Percentiles rank a stretch among this genome's conserved stretches.
Evolutionary conservation across 2,888 invertebrate species (phyloP).

Genomic region (Lycia hirtaria): DNA sequence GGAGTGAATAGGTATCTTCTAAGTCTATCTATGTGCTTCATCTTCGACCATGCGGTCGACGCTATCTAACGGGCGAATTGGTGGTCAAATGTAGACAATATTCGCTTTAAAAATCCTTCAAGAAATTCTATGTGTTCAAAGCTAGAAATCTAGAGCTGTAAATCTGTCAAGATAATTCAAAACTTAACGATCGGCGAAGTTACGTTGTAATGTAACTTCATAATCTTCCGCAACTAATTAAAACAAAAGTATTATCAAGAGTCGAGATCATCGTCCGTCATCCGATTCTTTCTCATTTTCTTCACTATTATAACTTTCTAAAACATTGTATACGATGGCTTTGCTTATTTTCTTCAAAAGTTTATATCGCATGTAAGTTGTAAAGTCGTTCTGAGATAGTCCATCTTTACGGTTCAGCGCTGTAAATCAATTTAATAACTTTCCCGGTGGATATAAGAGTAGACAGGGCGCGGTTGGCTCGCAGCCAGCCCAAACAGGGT

Average conservation of each 20-base stretch:
- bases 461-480: slow-evolving; percentile 74
- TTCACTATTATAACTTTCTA: slow-evolving; percentile 37
- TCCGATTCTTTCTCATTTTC: slow-evolving; percentile 18
- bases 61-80: too few species aligned
- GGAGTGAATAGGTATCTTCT: too few species aligned
- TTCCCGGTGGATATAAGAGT: slow-evolving; percentile 59
- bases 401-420: slow-evolving; percentile 18
- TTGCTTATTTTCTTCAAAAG: slow-evolving; percentile 22
- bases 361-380: slow-evolving; percentile 16
- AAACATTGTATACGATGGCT: slow-evolving; percentile 12
- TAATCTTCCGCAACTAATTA: slow-evolving; percentile 35
- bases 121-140: too few species aligned
- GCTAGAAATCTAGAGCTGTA: not conserved
- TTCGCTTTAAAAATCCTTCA: too few species aligned
- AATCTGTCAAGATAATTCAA: slow-evolving; percentile 7
- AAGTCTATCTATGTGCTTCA: too few species aligned
- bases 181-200: slow-evolving; percentile 20
- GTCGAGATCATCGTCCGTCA: slow-evolving; percentile 19
- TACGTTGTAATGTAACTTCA: slow-evolving; percentile 19
- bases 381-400: slow-evolving; percentile 29
- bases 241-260: slow-evolving; percentile 37
- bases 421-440: slow-evolving; percentile 59
- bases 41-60: too few species aligned
- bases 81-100: too few species aligned
- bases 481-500: slow-evolving; percentile 81